Conservation (phyloP, 2,888 invertebrate species). For the Belgica antarctica region DNA sequence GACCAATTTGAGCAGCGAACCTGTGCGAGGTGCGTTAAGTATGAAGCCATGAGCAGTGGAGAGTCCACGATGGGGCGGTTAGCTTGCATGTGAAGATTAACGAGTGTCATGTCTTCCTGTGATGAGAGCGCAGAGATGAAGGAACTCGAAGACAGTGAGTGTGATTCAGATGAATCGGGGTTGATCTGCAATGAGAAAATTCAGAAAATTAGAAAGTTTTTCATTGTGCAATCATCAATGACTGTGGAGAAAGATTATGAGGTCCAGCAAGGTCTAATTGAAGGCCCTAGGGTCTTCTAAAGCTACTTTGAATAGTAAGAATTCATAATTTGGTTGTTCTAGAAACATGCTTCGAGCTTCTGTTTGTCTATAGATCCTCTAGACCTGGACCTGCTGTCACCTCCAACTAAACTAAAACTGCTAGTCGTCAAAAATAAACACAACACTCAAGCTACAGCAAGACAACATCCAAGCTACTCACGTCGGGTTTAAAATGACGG, state of each 20-base stretch:
- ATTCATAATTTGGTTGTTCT: no score
- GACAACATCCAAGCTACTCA: slow-evolving; percentile 51
- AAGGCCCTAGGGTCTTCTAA: no score
- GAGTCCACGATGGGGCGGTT: slow-evolving; percentile 90
- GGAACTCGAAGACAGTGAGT: slow-evolving; percentile 78
- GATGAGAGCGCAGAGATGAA: slow-evolving; percentile 89
- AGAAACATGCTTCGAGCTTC: no score
- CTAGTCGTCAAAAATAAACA: no score
- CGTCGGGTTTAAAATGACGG: slow-evolving; percentile 55
- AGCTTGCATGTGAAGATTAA: slow-evolving; percentile 92
- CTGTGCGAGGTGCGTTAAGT: slow-evolving; percentile 87
- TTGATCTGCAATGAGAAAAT: slow-evolving; percentile 20
- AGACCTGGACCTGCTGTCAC: no score
- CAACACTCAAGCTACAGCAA: neutral
- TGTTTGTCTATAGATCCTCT: no score
- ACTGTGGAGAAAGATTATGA: no score
- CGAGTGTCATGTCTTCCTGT: slow-evolving; percentile 86
- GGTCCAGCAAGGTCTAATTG: no score
- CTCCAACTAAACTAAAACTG: no score
- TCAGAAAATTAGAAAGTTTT: no score
- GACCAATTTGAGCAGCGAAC: slow-evolving; percentile 72
- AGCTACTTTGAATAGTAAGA: no score
- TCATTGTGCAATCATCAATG: no score
- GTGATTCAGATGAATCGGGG: slow-evolving; percentile 67
- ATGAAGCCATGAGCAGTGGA: slow-evolving; percentile 90